These are phyloP conservation scores for Pammene fasciana DNA, from an alignment of 2,888 invertebrate genomes.

Conservation along the genomic window DNA sequence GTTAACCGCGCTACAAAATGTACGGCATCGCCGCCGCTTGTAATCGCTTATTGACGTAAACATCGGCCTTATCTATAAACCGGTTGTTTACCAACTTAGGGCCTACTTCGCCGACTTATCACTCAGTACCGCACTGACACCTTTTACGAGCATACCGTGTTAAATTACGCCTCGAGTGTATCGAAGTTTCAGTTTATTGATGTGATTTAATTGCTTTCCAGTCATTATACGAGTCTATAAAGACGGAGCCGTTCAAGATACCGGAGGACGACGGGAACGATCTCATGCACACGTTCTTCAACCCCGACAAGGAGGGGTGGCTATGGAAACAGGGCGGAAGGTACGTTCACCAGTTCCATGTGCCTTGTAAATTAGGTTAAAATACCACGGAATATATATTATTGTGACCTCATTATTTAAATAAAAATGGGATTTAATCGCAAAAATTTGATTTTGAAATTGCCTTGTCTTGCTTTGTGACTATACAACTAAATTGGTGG, in stretches of 20 bases:
- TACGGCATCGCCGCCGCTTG: not conserved
- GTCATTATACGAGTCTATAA: conserved; percentile 98
- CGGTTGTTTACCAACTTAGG: conserved; percentile 25
- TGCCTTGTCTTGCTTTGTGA: too few relatives aligned
- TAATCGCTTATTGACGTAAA: conserved; percentile 35
- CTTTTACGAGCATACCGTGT: conserved; percentile 21
- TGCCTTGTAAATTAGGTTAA: too few relatives aligned
- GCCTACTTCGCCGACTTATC: conserved; percentile 20
- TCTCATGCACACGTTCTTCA: conserved; percentile 99
- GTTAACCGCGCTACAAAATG: not conserved
- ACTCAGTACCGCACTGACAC: conserved; percentile 4
- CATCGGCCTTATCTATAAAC: conserved; percentile 30
- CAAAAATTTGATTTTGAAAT: too few relatives aligned
- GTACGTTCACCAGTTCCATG: conserved; percentile 55
- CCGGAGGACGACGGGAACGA: conserved; percentile 99
- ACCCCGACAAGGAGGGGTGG: conserved; percentile 99
- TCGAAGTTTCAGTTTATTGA: not conserved
- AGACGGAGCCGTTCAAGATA: conserved; percentile 99
- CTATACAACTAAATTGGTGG: too few relatives aligned
- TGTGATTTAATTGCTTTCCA: conserved; percentile 71
- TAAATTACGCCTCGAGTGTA: conserved; percentile 7
- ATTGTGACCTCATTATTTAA: too few relatives aligned
- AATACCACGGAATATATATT: too few relatives aligned
- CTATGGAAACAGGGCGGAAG: conserved; percentile 98
- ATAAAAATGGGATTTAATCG: too few relatives aligned